phyloP scores from a whole-genome alignment of 2,797 vertebrate genomes.

The Sciaenops ocellatus region DNA sequence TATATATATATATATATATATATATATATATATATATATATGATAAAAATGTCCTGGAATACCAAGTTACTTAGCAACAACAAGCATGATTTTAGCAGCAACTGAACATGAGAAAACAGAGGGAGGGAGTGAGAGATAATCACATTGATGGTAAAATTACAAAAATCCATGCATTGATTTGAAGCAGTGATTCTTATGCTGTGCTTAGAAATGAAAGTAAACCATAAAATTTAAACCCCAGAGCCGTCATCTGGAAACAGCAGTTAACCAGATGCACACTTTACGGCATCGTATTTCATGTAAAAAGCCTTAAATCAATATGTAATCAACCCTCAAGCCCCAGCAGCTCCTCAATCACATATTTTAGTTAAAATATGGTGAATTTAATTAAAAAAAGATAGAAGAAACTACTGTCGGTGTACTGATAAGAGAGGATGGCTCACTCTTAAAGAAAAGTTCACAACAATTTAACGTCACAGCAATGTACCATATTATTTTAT shows the following conservation, averaged over 20 bases:
- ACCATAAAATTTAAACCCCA: no score
- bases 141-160: not conserved
- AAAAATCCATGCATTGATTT: no score
- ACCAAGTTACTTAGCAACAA: conserved; percentile 71
- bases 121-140: not conserved
- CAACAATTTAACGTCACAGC: no score
- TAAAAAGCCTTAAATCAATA: not conserved
- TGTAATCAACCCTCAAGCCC: not conserved
- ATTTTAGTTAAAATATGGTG: not conserved
- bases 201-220: no score
- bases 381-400: no score
- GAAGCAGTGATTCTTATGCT: not conserved
- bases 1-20: conserved; percentile 27
- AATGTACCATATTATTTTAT: no score
- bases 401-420: no score
- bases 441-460: no score
- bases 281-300: not conserved
- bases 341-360: not conserved
- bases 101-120: conserved; percentile 26
- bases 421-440: no score
- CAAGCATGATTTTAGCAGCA: conserved; percentile 21
- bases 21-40: conserved; percentile 7
- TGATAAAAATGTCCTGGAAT: conserved; percentile 53
- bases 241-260: no score
- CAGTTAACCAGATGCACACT: not conserved